Percentiles rank a stretch among this genome's conserved stretches.
phyloP scores from a whole-genome alignment of 1,140 invertebrate genomes.

The Ips nitidus region DNA sequence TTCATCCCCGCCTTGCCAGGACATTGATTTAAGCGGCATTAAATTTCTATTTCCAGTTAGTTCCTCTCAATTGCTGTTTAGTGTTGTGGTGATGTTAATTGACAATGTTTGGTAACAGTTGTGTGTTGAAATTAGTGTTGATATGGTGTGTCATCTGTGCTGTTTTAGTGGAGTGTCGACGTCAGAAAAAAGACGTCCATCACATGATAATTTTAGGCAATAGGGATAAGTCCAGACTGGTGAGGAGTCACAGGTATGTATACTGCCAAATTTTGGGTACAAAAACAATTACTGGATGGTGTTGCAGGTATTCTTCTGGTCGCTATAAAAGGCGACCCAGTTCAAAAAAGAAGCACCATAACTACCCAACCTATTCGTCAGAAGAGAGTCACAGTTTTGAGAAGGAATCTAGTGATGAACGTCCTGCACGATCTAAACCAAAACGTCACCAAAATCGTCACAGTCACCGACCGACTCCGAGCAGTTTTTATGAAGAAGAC shows the following conservation, averaged over 20 bases:
- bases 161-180: not conserved
- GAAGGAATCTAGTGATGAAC: not conserved
- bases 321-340: not conserved
- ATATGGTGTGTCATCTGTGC: not conserved
- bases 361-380: not conserved
- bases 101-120: not conserved
- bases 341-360: not conserved
- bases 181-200: conserved; percentile 11
- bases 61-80: not conserved
- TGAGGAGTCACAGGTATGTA: not conserved
- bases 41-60: not conserved
- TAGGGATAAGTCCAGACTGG: not conserved
- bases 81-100: not conserved
- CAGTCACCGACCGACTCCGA: no score
- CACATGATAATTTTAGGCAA: conserved; percentile 10
- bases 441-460: not conserved
- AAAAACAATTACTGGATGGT: no score
- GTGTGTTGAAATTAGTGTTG: not conserved
- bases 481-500: no score
- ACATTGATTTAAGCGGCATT: not conserved
- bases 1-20: not conserved
- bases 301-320: not conserved
- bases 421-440: not conserved
- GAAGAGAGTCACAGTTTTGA: not conserved
- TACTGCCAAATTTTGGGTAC: not conserved